Evolutionary conservation across 2,888 invertebrate species (phyloP).

Genomic region (Oligia latruncula): DNA sequence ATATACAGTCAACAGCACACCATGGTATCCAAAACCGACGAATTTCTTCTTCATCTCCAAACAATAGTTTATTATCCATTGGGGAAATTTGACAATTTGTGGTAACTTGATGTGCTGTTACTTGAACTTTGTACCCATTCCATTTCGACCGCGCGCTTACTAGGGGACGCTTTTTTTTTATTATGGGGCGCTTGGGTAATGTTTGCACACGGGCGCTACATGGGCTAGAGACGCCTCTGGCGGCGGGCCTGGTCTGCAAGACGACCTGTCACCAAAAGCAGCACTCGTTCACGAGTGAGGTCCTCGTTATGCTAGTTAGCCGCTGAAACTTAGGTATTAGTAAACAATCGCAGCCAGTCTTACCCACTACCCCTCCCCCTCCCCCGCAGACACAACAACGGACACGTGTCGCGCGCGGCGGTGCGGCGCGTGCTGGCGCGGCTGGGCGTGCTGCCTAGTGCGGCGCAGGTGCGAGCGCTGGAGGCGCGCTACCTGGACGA

Average conservation of each 20-base stretch:
- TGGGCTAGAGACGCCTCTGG: too few relatives aligned
- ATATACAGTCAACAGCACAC: too few relatives aligned
- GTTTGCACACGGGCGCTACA: too few relatives aligned
- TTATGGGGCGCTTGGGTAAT: too few relatives aligned
- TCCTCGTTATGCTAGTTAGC: neutral
- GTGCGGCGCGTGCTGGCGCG: slow-evolving; percentile 93
- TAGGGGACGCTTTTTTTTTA: too few relatives aligned
- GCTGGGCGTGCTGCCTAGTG: slow-evolving; percentile 92
- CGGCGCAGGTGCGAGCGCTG: slow-evolving; percentile 92
- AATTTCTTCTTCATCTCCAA: too few relatives aligned
- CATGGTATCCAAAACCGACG: too few relatives aligned
- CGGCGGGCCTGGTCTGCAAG: neutral
- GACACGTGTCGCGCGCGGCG: slow-evolving; percentile 93
- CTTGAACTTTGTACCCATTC: too few relatives aligned
- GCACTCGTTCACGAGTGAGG: neutral
- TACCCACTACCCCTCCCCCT: neutral
- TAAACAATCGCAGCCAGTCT: neutral
- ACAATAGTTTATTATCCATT: too few relatives aligned
- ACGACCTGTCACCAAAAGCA: neutral
- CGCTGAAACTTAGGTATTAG: neutral
- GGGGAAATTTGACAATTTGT: too few relatives aligned
- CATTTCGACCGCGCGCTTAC: too few relatives aligned
- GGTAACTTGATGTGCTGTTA: too few relatives aligned
- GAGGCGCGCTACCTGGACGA: slow-evolving; percentile 93
- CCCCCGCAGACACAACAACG: slow-evolving; percentile 91